Conservation (phyloP, 2,888 invertebrate species). For the Tethea ocularis region DNA sequence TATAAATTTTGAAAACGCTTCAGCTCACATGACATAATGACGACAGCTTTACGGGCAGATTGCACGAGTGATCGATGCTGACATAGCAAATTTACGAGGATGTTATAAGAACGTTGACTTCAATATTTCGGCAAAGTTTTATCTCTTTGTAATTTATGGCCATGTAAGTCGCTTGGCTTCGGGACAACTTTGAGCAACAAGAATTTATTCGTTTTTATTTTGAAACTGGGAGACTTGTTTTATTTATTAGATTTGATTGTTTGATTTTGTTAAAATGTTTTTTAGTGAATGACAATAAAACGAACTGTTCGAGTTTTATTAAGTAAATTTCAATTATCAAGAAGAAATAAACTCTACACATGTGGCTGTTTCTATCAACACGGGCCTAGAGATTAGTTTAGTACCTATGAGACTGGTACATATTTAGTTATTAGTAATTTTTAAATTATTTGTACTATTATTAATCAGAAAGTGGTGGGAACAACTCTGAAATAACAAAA, state of each 20-base stretch:
- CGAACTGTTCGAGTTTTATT: too few relatives aligned
- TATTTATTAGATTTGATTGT: background rate
- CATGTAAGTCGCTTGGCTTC: conserved; percentile 12
- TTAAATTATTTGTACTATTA: too few relatives aligned
- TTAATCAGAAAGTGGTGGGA: too few relatives aligned
- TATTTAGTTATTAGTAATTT: too few relatives aligned
- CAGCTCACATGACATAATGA: conserved; percentile 15
- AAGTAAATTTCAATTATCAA: too few relatives aligned
- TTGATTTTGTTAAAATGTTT: too few relatives aligned
- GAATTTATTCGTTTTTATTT: background rate
- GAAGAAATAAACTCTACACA: too few relatives aligned
- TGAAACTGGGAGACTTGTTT: background rate
- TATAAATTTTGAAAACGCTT: background rate
- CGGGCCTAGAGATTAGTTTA: too few relatives aligned
- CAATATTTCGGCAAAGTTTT: conserved; percentile 22
- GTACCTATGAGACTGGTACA: too few relatives aligned
- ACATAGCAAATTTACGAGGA: conserved; percentile 28
- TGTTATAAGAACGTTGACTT: conserved; percentile 16
- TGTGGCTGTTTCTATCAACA: too few relatives aligned
- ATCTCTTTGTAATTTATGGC: conserved; percentile 20
- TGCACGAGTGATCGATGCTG: conserved; percentile 40
- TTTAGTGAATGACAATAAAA: too few relatives aligned
- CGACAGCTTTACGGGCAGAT: conserved; percentile 32
- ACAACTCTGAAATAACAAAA: too few relatives aligned
- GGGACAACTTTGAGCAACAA: conserved; percentile 16